Percentiles rank a stretch among this genome's conserved stretches.
These are phyloP conservation scores for Origma solitaria DNA, from an alignment of 2,113 vertebrate species.

Conservation along the genomic window DNA sequence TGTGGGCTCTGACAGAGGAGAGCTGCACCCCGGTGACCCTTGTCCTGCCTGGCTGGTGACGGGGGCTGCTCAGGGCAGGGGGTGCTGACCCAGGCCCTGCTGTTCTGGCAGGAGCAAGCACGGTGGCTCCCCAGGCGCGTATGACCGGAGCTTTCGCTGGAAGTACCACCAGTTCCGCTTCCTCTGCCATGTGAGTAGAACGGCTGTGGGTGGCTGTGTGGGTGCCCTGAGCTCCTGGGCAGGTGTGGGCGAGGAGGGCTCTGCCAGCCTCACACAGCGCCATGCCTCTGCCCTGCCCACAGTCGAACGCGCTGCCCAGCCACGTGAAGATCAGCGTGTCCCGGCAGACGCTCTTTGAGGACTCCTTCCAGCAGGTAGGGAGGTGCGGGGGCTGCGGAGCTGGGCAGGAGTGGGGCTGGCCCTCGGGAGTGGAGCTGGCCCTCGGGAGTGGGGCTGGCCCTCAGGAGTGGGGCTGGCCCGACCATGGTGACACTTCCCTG, in stretches of 20 bases:
- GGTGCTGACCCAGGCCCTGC: neutral
- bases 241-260: neutral
- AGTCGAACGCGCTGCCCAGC: slow-evolving; percentile 95
- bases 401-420: accelerated
- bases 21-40: neutral
- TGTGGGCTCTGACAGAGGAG: accelerated
- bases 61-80: neutral
- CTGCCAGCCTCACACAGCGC: neutral
- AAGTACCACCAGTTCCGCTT: slow-evolving; percentile 99
- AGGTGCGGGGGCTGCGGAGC: accelerated
- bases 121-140: slow-evolving; percentile 89
- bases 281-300: neutral
- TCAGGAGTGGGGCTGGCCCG: accelerated
- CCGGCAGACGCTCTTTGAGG: slow-evolving; percentile 94
- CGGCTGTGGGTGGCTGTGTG: accelerated
- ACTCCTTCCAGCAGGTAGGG: slow-evolving; percentile 95
- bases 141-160: slow-evolving; percentile 97
- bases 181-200: slow-evolving; percentile 91
- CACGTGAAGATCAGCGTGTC: slow-evolving; percentile 98
- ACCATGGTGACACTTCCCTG: accelerated
- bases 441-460: neutral
- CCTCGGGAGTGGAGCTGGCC: neutral
- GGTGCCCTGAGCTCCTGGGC: neutral
- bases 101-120: slow-evolving; percentile 75
- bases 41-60: accelerated